Conservation (phyloP, 1,140 invertebrate species). For the Halyomorpha halys region DNA sequence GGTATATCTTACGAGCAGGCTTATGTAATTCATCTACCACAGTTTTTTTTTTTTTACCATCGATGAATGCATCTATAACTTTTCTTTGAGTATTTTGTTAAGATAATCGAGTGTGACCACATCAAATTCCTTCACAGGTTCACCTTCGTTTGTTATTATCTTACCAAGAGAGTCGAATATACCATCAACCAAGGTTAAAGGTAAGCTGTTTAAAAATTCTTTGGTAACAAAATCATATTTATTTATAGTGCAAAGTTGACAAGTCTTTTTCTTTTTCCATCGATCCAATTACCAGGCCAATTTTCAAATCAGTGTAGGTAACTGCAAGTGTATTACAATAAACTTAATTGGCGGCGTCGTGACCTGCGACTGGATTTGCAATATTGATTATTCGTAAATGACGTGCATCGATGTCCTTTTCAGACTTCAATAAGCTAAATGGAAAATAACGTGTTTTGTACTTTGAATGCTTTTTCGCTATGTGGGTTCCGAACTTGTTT, state of each 20-base stretch:
- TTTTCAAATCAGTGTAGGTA: not conserved
- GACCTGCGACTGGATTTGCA: not conserved
- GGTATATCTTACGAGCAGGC: conserved; percentile 28
- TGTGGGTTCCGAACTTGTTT: not conserved
- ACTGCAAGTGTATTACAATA: not conserved
- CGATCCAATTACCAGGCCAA: not conserved
- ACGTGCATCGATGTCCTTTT: not conserved
- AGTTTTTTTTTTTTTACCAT: too few species aligned
- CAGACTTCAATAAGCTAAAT: not conserved
- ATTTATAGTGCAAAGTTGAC: too few species aligned
- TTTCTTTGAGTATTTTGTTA: too few species aligned
- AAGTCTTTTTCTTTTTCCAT: too few species aligned
- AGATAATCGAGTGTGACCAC: not conserved
- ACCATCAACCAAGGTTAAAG: too few species aligned
- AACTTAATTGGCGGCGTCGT: not conserved
- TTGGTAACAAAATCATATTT: too few species aligned
- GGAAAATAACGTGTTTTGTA: not conserved
- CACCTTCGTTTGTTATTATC: not conserved
- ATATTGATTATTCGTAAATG: not conserved
- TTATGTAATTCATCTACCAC: conserved; percentile 29
- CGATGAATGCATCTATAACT: too few species aligned
- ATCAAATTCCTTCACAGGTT: not conserved
- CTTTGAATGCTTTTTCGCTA: not conserved
- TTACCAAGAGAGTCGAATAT: too few species aligned
- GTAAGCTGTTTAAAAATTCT: too few species aligned